Evolutionary conservation across 1,140 invertebrate species (phyloP), one percentile per base, ranked within the genome.

Genomic region (Plectrocnemia conspersa): DNA sequence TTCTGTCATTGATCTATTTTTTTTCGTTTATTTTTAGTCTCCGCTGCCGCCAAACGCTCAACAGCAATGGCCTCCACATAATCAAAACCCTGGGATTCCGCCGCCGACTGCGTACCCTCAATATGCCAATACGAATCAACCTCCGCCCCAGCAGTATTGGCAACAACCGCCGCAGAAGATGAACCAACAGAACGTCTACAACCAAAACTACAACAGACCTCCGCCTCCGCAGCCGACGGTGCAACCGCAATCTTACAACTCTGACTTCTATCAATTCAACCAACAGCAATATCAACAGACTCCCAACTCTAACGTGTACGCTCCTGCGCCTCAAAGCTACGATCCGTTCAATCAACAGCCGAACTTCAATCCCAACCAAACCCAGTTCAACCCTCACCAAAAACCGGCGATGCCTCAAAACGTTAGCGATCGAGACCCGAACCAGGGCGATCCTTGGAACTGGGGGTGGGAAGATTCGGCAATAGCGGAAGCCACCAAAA

Each of bases 391-490:
- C 62, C 22, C 42, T 35, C 35, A 41, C 22, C 9, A 13, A 36
- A 58, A 7, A 11, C 54, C 44, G 22, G n/a, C 47, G 66, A 67
- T 54, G 52, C 58, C 23, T 24, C 44, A 27, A 27, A 23, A 16
- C n/a, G 21, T 41, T 18, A 36, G 42, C 22, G 49, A 52, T 9
- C 16, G 29, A 15, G 65, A 69, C 50, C 66, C 63, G 52, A 65
- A 69, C 52, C 54, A 63, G 6, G 66, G 64, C 36, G 74, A 76
- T 25, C 72, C 73, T 38, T 75, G 73, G 73, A 69, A 71, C 42
- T 76, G 74, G 74, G 71, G 71, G 1, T 73, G 71, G 71, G 71
- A 76, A 24, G 74, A 76, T 21, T 32, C 49, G 27, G 15, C 64
- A 62, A 23, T 59, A 58, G 36, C 47, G 25, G 16, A 45, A 38